These are phyloP conservation scores for Acromyrmex echinatior DNA, from an alignment of 1,140 invertebrate genomes.

Conservation along the genomic window DNA sequence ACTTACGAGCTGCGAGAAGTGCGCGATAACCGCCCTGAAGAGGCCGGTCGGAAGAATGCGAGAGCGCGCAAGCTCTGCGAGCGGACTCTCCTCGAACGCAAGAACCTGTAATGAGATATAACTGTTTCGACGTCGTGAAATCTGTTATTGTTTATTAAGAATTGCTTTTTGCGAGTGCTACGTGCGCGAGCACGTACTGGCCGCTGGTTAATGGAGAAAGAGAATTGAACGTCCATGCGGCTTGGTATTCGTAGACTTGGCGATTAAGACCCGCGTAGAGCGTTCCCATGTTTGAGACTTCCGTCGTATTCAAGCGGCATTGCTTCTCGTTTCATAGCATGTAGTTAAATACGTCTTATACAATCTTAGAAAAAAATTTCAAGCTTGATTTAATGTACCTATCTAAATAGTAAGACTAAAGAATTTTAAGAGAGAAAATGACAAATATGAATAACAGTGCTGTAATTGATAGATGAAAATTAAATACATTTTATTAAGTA, in stretches of 20 bases:
- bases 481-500: too few species aligned
- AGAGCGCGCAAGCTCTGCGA: background rate
- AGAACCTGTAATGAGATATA: constrained; percentile 75
- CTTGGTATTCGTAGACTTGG: constrained; percentile 2
- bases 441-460: too few species aligned
- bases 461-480: too few species aligned
- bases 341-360: background rate
- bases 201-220: constrained; percentile 64
- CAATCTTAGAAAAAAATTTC: background rate
- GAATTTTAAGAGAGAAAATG: too few species aligned
- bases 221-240: constrained; percentile 48
- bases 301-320: background rate
- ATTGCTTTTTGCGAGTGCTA: constrained; percentile 64
- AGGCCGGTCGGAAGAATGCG: constrained; percentile 48
- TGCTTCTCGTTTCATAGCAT: background rate
- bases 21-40: constrained; percentile 53
- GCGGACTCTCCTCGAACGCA: constrained; percentile 36
- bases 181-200: constrained; percentile 56
- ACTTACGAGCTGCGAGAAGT: constrained; percentile 51
- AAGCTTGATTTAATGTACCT: background rate
- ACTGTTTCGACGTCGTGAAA: constrained; percentile 74
- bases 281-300: constrained; percentile 34
- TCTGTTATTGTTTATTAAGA: constrained; percentile 76
- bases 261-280: background rate
- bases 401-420: background rate